A percentile compares a stretch with the other conserved stretches of the same genome.
phyloP scores from a whole-genome alignment of 1,140 invertebrate genomes.

The Ladona fulva region DNA sequence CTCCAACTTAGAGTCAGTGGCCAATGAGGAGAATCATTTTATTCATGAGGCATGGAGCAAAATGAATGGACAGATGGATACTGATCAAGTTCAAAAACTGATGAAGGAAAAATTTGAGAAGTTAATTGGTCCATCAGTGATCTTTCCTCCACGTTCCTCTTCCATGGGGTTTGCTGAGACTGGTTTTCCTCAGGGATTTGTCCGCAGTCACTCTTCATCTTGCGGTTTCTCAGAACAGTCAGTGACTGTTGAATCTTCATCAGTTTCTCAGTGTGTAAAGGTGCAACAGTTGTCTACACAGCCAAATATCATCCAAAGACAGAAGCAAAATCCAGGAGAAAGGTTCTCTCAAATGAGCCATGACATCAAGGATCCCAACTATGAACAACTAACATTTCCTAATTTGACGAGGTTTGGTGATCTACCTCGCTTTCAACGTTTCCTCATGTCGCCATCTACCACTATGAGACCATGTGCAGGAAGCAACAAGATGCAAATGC shows the following conservation, averaged over 20 bases:
- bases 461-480: not conserved
- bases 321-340: too few relatives aligned
- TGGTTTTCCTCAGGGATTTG: not conserved
- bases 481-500: constrained; percentile 14
- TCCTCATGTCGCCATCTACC: not conserved
- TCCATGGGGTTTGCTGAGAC: not conserved
- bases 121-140: not conserved
- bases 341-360: not conserved
- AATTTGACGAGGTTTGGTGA: not conserved
- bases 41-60: not conserved
- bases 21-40: not conserved
- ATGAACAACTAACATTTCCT: not conserved
- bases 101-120: not conserved
- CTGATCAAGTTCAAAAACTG: not conserved
- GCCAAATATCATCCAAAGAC: too few relatives aligned
- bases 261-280: not conserved
- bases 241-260: not conserved
- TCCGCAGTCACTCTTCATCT: not conserved
- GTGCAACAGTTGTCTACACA: not conserved
- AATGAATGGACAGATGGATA: not conserved
- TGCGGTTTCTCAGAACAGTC: not conserved
- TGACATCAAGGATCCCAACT: not conserved
- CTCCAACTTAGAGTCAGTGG: not conserved
- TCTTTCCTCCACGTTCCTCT: not conserved
- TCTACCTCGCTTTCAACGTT: not conserved